These are phyloP conservation scores for Spodoptera picta DNA, from an alignment of 2,888 invertebrate genomes.

Conservation along the genomic window DNA sequence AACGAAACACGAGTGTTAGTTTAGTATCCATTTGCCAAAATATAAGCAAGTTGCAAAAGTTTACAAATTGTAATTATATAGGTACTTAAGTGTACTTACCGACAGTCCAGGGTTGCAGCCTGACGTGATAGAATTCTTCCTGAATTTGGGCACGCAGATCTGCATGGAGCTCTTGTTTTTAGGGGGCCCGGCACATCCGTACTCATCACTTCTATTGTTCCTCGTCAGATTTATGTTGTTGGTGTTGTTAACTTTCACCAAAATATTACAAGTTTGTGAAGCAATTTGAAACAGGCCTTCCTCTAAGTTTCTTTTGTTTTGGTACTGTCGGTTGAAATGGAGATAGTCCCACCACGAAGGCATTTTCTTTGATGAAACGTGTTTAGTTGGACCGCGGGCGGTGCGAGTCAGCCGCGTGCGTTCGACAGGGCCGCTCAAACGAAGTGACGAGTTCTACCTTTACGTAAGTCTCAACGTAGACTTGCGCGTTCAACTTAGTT, in stretches of 20 bases:
- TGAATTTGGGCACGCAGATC: conserved; percentile 89
- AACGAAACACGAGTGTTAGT: background rate
- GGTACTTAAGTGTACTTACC: conserved; percentile 77
- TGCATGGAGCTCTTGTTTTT: conserved; percentile 84
- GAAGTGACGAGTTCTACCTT: conserved; percentile 61
- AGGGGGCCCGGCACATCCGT: conserved; percentile 85
- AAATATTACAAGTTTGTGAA: conserved; percentile 93
- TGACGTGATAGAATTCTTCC: conserved; percentile 83
- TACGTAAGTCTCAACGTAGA: conserved; percentile 61
- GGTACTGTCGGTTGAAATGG: conserved; percentile 83
- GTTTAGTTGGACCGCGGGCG: conserved; percentile 57
- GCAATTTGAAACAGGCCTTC: conserved; percentile 94
- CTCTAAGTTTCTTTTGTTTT: conserved; percentile 90
- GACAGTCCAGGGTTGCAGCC: conserved; percentile 90
- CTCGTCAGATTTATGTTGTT: conserved; percentile 92
- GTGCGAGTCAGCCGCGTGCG: conserved; percentile 44
- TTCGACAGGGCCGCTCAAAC: conserved; percentile 56
- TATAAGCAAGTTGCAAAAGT: conserved; percentile 15
- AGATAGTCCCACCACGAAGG: conserved; percentile 90
- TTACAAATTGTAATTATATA: background rate
- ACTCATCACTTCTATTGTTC: conserved; percentile 90
- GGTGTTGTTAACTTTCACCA: conserved; percentile 93
- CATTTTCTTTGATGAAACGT: conserved; percentile 79
- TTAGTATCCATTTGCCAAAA: background rate
- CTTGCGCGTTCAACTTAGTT: conserved; percentile 82